A percentile compares a stretch with the other conserved stretches of the same genome.
phyloP scores from a whole-genome alignment of 2,888 invertebrate genomes.

The Eretmocerus hayati region DNA sequence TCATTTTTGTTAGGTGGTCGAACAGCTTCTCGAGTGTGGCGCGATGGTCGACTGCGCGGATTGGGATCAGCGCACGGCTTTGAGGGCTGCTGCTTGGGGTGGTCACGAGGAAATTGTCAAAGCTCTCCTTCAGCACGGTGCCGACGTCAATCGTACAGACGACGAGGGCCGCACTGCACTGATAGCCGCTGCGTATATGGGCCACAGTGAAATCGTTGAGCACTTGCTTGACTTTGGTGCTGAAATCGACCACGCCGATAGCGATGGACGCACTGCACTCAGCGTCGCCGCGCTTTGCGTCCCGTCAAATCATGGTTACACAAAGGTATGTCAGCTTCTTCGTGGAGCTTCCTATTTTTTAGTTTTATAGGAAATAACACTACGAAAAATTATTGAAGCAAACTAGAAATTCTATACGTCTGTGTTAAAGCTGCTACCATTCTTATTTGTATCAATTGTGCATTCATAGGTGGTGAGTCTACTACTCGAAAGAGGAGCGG shows the following conservation, averaged over 20 bases:
- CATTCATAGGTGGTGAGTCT: conserved; percentile 59
- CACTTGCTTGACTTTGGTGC: conserved; percentile 76
- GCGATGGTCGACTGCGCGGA: conserved; percentile 84
- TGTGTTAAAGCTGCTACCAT: no score
- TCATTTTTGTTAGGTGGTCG: conserved; percentile 71
- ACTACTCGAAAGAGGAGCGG: conserved; percentile 74
- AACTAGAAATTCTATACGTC: no score
- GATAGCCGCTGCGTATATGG: conserved; percentile 95
- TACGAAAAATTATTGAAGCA: no score
- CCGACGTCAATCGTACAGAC: conserved; percentile 76
- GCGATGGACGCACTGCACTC: conserved; percentile 80
- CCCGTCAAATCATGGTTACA: conserved; percentile 66
- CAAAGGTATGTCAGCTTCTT: no score
- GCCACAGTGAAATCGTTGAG: conserved; percentile 84
- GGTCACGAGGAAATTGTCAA: conserved; percentile 82
- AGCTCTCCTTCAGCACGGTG: conserved; percentile 68
- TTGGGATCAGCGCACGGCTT: conserved; percentile 79
- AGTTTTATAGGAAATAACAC: no score
- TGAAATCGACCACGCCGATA: conserved; percentile 76
- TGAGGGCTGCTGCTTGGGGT: conserved; percentile 89
- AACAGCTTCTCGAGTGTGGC: conserved; percentile 67
- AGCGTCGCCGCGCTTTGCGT: conserved; percentile 83
- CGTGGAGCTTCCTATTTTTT: no score
- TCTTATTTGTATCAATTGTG: no score
- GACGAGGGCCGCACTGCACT: conserved; percentile 86